A percentile compares a stretch with the other conserved stretches of the same genome.
These are phyloP conservation scores for Rafetus swinhoei DNA, from an alignment of 2,113 vertebrate species.

Conservation along the genomic window DNA sequence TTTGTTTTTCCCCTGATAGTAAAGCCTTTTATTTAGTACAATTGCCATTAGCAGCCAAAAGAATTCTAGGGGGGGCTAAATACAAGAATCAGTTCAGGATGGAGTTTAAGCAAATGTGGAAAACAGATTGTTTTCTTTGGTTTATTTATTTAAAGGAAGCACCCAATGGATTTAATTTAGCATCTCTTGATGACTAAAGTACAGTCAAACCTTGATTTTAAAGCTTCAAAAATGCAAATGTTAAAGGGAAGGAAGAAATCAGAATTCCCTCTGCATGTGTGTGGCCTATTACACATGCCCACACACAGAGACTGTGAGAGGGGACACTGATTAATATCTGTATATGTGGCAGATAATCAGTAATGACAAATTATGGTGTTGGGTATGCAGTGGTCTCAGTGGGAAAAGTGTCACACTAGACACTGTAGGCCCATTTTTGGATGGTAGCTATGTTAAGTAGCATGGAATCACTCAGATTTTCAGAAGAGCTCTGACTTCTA, in stretches of 20 bases:
- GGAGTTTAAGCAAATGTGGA: background rate
- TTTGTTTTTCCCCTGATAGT: background rate
- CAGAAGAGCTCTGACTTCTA: background rate
- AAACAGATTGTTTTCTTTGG: background rate
- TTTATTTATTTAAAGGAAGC: constrained; percentile 1
- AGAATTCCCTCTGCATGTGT: background rate
- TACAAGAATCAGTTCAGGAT: background rate
- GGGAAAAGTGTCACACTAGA: background rate
- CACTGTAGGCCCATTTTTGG: background rate
- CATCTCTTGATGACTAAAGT: background rate
- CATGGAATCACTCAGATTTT: background rate
- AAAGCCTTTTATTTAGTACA: background rate
- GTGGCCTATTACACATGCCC: background rate
- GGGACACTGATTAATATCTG: background rate
- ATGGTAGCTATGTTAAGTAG: background rate
- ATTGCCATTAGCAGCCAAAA: background rate
- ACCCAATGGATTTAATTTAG: background rate
- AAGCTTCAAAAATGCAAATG: background rate
- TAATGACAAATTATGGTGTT: background rate
- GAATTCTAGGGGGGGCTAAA: background rate
- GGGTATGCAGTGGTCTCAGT: background rate
- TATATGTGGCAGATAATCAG: background rate
- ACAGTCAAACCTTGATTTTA: background rate
- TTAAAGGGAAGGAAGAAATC: background rate
- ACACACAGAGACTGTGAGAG: background rate